Conservation (phyloP, 2,113 vertebrate genomes). For the Potamarius usumacintae region DNA sequence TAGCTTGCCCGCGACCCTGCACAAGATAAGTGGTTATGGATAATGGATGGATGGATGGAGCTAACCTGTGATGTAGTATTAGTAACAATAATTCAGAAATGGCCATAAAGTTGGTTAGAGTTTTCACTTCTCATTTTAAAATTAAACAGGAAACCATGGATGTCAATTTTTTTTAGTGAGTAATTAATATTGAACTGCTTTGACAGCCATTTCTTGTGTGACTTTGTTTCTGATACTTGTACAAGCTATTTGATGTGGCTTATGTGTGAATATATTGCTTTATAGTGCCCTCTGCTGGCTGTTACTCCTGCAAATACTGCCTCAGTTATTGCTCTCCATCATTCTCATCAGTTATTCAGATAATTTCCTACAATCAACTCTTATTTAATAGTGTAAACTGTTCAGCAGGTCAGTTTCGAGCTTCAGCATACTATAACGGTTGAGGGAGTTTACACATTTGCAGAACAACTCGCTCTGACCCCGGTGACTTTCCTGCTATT, state of each 20-base stretch:
- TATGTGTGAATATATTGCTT: neutral
- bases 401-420: neutral
- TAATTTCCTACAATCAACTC: neutral
- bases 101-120: too few relatives aligned
- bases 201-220: neutral
- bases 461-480: neutral
- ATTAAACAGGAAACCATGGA: neutral
- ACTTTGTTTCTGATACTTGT: neutral
- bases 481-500: slow-evolving; percentile 30
- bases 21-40: too few relatives aligned
- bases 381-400: neutral
- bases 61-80: neutral
- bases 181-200: neutral
- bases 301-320: neutral
- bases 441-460: slow-evolving; percentile 15
- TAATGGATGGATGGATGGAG: too few relatives aligned
- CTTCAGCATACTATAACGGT: neutral
- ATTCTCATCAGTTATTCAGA: neutral
- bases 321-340: neutral
- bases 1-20: too few relatives aligned
- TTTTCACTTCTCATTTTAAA: neutral
- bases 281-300: slow-evolving; percentile 40
- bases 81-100: neutral
- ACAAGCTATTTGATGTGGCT: neutral
- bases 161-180: neutral